phyloP scores from a whole-genome alignment of 1,140 invertebrate genomes.

The Drosophila fuyamai region DNA sequence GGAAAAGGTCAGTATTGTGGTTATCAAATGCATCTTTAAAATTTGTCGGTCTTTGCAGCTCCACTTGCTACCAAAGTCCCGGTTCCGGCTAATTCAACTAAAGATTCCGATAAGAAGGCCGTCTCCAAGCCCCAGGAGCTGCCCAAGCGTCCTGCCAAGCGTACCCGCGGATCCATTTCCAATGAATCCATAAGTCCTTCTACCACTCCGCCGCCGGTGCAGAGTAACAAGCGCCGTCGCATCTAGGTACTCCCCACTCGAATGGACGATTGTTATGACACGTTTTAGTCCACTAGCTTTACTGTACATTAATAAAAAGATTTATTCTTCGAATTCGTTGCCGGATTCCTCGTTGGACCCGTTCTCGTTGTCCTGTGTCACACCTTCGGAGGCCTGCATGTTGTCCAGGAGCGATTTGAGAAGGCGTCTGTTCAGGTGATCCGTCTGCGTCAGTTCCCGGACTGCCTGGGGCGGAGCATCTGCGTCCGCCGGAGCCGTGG shows the following conservation, averaged over 20 bases:
- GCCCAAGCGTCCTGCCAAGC: constrained; percentile 79
- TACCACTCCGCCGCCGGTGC: constrained; percentile 81
- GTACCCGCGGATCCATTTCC: constrained; percentile 83
- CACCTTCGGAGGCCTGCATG: constrained; percentile 57
- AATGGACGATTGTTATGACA: constrained; percentile 33
- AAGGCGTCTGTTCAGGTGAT: constrained; percentile 72
- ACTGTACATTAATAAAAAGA: constrained; percentile 59
- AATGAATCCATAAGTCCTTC: constrained; percentile 83
- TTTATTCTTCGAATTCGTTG: constrained; percentile 70
- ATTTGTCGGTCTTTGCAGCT: constrained; percentile 1
- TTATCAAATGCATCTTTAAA: not conserved
- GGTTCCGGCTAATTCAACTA: constrained; percentile 21
- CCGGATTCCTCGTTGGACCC: constrained; percentile 38
- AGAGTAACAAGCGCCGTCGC: constrained; percentile 75
- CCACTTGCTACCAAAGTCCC: constrained; percentile 11
- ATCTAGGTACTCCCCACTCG: constrained; percentile 57
- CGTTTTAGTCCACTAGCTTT: constrained; percentile 51
- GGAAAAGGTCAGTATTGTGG: constrained; percentile 55
- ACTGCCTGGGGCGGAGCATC: constrained; percentile 31
- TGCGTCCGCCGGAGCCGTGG: constrained; percentile 25
- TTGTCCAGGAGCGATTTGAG: constrained; percentile 70
- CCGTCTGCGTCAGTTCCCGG: constrained; percentile 77
- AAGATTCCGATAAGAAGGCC: constrained; percentile 80
- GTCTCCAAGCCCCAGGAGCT: constrained; percentile 55
- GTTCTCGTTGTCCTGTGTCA: constrained; percentile 22